phyloP scores from a whole-genome alignment of 2,888 invertebrate genomes.

The Stratiomys singularior region DNA sequence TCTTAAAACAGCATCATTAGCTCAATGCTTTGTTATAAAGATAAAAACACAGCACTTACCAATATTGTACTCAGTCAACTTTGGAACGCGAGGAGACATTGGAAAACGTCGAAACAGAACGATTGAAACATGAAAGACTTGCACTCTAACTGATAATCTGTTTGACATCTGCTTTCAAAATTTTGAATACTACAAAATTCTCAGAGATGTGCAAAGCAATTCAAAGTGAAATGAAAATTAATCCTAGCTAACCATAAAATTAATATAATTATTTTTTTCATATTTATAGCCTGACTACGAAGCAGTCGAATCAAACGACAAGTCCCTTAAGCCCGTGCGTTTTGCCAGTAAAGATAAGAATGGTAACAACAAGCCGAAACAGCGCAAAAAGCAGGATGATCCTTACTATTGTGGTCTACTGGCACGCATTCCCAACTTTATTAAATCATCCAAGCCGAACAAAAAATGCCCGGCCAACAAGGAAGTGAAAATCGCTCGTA shows the following conservation, averaged over 20 bases:
- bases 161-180: too few relatives aligned
- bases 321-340: slow-evolving; percentile 39
- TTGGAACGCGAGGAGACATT: too few relatives aligned
- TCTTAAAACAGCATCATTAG: too few relatives aligned
- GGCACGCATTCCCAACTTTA: slow-evolving; percentile 77
- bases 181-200: too few relatives aligned
- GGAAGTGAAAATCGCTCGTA: slow-evolving; percentile 56
- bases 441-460: slow-evolving; percentile 66
- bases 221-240: slow-evolving; percentile 7
- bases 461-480: slow-evolving; percentile 53
- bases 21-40: too few relatives aligned
- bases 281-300: slow-evolving; percentile 62
- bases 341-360: slow-evolving; percentile 33
- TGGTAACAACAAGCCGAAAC: slow-evolving; percentile 51
- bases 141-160: too few relatives aligned
- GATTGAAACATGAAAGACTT: too few relatives aligned
- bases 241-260: not conserved
- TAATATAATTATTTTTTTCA: slow-evolving; percentile 1
- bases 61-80: too few relatives aligned
- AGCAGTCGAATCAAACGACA: slow-evolving; percentile 39
- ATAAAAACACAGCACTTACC: too few relatives aligned
- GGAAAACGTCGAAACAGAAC: too few relatives aligned
- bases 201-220: not conserved
- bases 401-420: slow-evolving; percentile 77
- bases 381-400: slow-evolving; percentile 69